These are phyloP conservation scores for Ammodytes marinus DNA, from an alignment of 2,113 vertebrate genomes.

Conservation along the genomic window DNA sequence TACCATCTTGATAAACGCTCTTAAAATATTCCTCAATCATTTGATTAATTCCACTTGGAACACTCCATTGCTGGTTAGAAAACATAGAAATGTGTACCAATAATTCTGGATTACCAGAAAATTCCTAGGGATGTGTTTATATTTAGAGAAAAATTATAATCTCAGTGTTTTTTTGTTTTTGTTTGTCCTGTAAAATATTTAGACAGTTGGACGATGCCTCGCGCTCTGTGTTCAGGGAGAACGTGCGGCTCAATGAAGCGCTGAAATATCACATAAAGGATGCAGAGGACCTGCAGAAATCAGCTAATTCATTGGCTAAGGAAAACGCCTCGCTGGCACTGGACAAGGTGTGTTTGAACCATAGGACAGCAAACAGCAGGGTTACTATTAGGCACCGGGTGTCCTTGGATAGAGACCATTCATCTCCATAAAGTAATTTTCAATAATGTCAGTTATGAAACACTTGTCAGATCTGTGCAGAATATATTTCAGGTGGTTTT, in stretches of 20 bases:
- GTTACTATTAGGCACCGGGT: conserved; percentile 33
- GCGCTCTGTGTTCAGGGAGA: conserved; percentile 88
- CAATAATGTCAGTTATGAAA: conserved; percentile 57
- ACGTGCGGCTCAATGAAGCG: conserved; percentile 83
- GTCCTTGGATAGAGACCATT: conserved; percentile 49
- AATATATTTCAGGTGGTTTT: conserved; percentile 78
- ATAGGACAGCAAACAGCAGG: conserved; percentile 51
- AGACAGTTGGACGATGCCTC: conserved; percentile 88
- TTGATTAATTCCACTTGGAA: not conserved
- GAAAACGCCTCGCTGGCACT: conserved; percentile 79
- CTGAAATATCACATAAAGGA: conserved; percentile 86
- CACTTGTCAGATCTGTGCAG: conserved; percentile 65
- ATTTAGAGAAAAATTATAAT: not conserved
- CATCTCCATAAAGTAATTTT: conserved; percentile 54
- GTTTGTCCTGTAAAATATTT: conserved; percentile 47
- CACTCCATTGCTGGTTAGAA: not conserved
- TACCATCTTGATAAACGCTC: not conserved
- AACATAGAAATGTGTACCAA: not conserved
- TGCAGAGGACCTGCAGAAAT: conserved; percentile 79
- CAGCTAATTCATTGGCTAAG: conserved; percentile 75
- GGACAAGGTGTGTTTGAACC: conserved; percentile 84
- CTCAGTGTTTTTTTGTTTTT: conserved; percentile 18
- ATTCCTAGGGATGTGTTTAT: not conserved
- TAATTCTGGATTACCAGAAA: not conserved
- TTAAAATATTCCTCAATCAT: conserved; percentile 10